Percentiles rank a stretch among this genome's conserved stretches.
Conservation (phyloP, 2,888 invertebrate species). For the Ypsolopha sequella region DNA sequence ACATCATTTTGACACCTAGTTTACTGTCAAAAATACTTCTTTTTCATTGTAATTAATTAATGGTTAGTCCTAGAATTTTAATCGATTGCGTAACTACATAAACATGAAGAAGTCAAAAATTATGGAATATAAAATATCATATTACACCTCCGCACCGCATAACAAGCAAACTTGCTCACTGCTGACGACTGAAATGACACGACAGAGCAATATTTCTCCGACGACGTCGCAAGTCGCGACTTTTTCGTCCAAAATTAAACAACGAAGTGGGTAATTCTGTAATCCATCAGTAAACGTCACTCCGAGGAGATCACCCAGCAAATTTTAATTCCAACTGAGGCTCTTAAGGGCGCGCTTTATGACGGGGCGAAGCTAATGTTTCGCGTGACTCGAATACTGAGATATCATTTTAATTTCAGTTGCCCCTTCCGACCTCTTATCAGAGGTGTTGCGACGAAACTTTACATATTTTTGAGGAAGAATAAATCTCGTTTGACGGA, state of each 20-base stretch:
- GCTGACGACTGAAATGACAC: conserved; percentile 12
- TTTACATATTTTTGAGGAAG: conserved; percentile 62
- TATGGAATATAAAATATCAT: too few relatives aligned
- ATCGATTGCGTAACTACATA: too few relatives aligned
- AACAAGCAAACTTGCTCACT: too few relatives aligned
- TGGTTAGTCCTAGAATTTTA: too few relatives aligned
- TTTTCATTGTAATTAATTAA: too few relatives aligned
- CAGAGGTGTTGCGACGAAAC: conserved; percentile 38
- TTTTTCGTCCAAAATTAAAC: conserved; percentile 12
- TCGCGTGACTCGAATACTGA: conserved; percentile 65
- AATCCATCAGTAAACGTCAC: conserved; percentile 60
- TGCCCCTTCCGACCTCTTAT: conserved; percentile 34
- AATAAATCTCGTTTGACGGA: conserved; percentile 63
- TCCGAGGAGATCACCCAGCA: conserved; percentile 55
- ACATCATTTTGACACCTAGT: too few relatives aligned
- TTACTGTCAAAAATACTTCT: too few relatives aligned
- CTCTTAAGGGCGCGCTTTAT: conserved; percentile 63
- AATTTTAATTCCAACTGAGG: conserved; percentile 66
- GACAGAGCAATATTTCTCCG: conserved; percentile 14
- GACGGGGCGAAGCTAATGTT: conserved; percentile 62
- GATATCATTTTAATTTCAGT: conserved; percentile 65
- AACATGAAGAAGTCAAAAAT: too few relatives aligned
- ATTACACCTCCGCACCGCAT: too few relatives aligned
- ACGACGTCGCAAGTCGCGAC: conserved; percentile 5
- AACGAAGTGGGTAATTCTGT: conserved; percentile 36